Conservation (phyloP, 1,140 invertebrate species). For the Zaprionus inermis region DNA sequence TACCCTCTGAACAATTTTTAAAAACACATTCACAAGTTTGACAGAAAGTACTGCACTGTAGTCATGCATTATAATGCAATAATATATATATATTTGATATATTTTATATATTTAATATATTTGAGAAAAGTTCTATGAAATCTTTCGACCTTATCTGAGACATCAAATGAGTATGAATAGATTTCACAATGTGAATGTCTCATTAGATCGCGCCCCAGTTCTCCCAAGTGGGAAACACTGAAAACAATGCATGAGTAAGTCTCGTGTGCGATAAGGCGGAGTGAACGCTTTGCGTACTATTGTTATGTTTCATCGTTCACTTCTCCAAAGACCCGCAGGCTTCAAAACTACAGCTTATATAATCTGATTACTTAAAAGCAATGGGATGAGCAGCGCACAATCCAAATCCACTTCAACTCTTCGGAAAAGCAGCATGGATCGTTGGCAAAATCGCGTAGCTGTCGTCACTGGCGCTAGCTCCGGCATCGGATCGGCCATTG, state of each 20-base stretch:
- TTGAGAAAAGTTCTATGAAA: no score
- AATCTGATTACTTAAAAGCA: neutral
- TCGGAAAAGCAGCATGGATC: conserved; percentile 85
- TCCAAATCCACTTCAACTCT: conserved; percentile 4
- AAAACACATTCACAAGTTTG: no score
- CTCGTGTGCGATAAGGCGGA: neutral
- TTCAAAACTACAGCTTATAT: neutral
- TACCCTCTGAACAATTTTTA: no score
- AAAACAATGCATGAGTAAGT: neutral
- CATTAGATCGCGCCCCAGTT: neutral
- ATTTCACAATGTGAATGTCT: neutral
- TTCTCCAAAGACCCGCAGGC: neutral
- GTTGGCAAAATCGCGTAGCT: conserved; percentile 88
- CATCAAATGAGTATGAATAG: neutral
- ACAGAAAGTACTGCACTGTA: neutral
- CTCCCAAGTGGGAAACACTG: neutral
- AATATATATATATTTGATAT: no score
- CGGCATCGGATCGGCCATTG: conserved; percentile 89
- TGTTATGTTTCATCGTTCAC: neutral
- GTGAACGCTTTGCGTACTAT: neutral
- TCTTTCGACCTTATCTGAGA: neutral
- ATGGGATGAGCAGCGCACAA: neutral
- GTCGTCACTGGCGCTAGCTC: conserved; percentile 90
- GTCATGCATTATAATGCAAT: no score
- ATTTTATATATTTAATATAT: no score